Base-by-base conservation (phyloP, 2,797 vertebrate species). In the Galago senegalensis region DNA sequence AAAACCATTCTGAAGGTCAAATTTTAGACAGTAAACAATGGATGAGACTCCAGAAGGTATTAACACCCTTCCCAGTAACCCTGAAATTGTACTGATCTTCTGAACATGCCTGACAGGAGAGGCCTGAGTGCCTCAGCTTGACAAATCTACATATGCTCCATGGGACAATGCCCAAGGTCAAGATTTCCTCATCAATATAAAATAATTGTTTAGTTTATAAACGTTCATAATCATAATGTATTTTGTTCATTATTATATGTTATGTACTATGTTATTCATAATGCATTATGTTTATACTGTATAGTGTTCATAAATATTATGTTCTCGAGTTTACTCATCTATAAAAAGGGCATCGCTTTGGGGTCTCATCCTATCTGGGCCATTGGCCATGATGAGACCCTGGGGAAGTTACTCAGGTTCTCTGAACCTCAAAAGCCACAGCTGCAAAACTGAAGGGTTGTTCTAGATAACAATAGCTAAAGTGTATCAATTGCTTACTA, bases 181-280 rank as follows among this genome's bases (percentile, higher is more conserved):
- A 94, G 83, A 88, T 14, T 27, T 60, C 31, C 63, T 85, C 49
- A 34, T 67, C 65, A 85, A 63, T 34, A 49, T 81, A 53, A 94
- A 79, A 89, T 29, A 5, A 69, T 46, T 46, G 46, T 70, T 91
- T 84, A 40, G 61, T 63, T 83, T 82, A 58, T 87, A 18, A 82
- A 82, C 9, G 61, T 83, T 82, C 31, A 81, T 86, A 88, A 75
- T 91, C 34, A 79, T 80, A 6, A 43, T 70, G 13, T 80, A 69
- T n/a, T n/a, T 23, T 81, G 37, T 69, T 80, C 56, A 7, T 70
- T 27, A 23, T 77, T 40, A 49, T 76, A 21, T 29, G 40, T 58
- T 60, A 46, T 49, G 13, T 65, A 37, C 61, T 37, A 37, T 29
- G n/a, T 53, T 79, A 53, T 53, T 77, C 23, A 76, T 31, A 23